A percentile compares a stretch with the other conserved stretches of the same genome.
phyloP scores from a whole-genome alignment of 1,140 invertebrate species.

The Pristionchus pacificus region DNA sequence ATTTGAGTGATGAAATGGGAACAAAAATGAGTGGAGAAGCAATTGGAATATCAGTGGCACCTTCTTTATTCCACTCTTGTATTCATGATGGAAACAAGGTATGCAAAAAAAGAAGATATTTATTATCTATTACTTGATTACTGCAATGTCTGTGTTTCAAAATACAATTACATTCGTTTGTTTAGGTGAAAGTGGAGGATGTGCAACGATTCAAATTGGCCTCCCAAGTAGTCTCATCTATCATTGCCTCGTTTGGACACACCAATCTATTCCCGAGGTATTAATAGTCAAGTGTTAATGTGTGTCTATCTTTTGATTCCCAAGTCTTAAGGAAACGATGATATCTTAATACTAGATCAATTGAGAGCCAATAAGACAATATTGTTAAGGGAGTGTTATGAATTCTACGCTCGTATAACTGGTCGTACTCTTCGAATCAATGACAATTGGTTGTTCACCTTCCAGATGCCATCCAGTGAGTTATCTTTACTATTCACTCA shows the following conservation, averaged over 20 bases:
- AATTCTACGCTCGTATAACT: constrained; percentile 92
- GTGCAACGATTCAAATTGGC: constrained; percentile 87
- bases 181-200: constrained; percentile 88
- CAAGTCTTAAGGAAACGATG: too few relatives aligned
- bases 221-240: constrained; percentile 85
- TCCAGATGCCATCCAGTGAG: constrained; percentile 79
- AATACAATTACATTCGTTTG: too few relatives aligned
- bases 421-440: constrained; percentile 82
- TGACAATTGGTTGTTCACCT: constrained; percentile 89
- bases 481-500: constrained; percentile 11
- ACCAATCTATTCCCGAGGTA: constrained; percentile 80
- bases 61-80: constrained; percentile 95
- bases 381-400: constrained; percentile 78
- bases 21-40: constrained; percentile 95
- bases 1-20: constrained; percentile 77
- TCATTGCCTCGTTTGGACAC: constrained; percentile 92
- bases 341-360: neutral
- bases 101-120: constrained; percentile 13
- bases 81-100: constrained; percentile 74
- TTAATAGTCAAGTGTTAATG: neutral
- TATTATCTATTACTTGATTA: neutral
- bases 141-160: neutral
- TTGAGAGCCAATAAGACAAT: neutral
- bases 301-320: neutral
- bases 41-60: constrained; percentile 84